Conservation (phyloP, 2,113 vertebrate genomes). For the Lophotis ruficrista region DNA sequence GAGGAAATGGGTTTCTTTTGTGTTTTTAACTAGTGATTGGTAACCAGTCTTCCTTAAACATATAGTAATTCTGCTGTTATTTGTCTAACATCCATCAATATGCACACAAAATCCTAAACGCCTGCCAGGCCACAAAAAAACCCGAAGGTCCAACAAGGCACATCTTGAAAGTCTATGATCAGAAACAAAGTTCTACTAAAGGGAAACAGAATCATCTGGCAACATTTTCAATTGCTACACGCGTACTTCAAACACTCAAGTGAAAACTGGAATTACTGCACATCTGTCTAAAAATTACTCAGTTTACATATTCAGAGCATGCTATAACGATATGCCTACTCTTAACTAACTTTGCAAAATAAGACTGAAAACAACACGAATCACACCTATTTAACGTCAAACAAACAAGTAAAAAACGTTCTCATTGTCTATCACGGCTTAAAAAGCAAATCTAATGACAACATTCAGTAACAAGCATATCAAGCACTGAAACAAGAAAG, state of each 20-base stretch:
- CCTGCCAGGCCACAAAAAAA: background rate
- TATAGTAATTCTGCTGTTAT: background rate
- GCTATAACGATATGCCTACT: background rate
- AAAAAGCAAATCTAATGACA: background rate
- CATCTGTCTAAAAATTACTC: constrained; percentile 5
- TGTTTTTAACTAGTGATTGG: background rate
- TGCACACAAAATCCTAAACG: background rate
- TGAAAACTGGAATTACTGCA: background rate
- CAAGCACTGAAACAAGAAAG: background rate
- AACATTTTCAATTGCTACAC: background rate
- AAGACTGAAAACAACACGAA: background rate
- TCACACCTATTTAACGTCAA: background rate
- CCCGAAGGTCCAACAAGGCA: background rate
- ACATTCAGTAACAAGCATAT: background rate
- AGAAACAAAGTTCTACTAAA: background rate
- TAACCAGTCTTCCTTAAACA: background rate
- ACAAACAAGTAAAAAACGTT: background rate
- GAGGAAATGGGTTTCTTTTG: background rate
- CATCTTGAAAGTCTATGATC: background rate
- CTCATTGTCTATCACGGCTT: background rate
- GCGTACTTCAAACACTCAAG: background rate
- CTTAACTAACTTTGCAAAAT: background rate
- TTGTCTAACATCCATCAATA: background rate
- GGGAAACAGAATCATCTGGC: background rate
- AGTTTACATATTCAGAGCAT: background rate